Conservation (phyloP, 2,113 vertebrate genomes). For the Corythornis cristatus region DNA sequence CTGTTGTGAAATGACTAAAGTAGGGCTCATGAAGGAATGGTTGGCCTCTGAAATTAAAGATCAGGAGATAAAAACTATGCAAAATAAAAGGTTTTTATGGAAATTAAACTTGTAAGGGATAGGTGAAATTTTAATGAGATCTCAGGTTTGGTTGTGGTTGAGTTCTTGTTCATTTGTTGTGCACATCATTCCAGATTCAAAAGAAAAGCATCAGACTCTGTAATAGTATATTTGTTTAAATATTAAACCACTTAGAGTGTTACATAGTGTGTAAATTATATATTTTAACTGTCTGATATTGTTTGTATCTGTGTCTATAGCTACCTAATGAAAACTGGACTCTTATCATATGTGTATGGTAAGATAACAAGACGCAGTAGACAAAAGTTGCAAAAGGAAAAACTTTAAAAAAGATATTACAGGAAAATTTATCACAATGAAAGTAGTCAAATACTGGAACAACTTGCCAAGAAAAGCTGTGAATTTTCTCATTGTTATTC, state of each 20-base stretch:
- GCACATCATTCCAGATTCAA: not conserved
- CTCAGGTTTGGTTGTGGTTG: not conserved
- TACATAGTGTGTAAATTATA: not conserved
- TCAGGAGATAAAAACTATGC: not conserved
- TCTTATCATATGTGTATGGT: rapidly evolving
- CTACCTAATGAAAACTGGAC: not conserved
- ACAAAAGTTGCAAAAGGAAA: not conserved
- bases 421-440: not conserved
- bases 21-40: not conserved
- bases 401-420: not conserved
- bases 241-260: not conserved
- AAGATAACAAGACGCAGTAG: not conserved
- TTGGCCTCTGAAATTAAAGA: not conserved
- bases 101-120: not conserved
- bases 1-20: not conserved
- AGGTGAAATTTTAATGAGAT: not conserved
- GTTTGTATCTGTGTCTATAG: not conserved
- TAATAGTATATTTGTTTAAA: not conserved
- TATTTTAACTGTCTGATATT: not conserved
- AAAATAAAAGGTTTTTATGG: not conserved
- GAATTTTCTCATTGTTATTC: not conserved
- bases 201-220: not conserved
- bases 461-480: not conserved
- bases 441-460: not conserved
- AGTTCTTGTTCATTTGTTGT: not conserved